Percentiles rank a stretch among this genome's conserved stretches.
These are phyloP conservation scores for Galeopterus variegatus DNA, from an alignment of 2,113 vertebrate species.

Conservation along the genomic window DNA sequence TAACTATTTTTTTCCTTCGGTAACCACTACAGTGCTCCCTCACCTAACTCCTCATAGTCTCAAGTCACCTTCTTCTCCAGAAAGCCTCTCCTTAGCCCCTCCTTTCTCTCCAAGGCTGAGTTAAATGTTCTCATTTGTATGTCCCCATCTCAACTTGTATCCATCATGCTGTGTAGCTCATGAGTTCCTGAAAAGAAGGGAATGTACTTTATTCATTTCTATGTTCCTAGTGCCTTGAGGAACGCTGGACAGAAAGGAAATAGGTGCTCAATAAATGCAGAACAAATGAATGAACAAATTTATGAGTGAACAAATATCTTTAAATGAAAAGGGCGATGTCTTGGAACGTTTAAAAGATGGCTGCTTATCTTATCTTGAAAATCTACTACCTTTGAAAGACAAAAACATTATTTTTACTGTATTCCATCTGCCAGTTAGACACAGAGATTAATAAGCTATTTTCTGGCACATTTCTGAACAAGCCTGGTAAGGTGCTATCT, in stretches of 20 bases:
- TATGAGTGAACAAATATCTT: neutral
- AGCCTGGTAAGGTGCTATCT: constrained; percentile 75
- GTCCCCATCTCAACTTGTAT: neutral
- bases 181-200: neutral
- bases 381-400: constrained; percentile 59
- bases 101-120: neutral
- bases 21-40: neutral
- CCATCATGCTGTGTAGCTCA: neutral
- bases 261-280: constrained; percentile 17
- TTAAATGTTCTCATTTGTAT: neutral
- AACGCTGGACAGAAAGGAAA: constrained; percentile 8
- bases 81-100: neutral
- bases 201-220: neutral
- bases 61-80: neutral
- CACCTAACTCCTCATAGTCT: neutral
- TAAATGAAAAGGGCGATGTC: neutral
- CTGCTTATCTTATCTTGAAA: constrained; percentile 42
- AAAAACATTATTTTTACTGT: constrained; percentile 62
- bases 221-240: neutral
- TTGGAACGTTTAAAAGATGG: constrained; percentile 41
- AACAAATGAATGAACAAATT: constrained; percentile 39
- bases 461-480: constrained; percentile 72
- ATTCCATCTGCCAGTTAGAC: constrained; percentile 75
- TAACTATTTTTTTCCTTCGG: neutral
- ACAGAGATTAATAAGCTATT: constrained; percentile 79